These are phyloP conservation scores for Streblospio benedicti DNA, from an alignment of 1,140 invertebrate genomes.

Conservation along the genomic window DNA sequence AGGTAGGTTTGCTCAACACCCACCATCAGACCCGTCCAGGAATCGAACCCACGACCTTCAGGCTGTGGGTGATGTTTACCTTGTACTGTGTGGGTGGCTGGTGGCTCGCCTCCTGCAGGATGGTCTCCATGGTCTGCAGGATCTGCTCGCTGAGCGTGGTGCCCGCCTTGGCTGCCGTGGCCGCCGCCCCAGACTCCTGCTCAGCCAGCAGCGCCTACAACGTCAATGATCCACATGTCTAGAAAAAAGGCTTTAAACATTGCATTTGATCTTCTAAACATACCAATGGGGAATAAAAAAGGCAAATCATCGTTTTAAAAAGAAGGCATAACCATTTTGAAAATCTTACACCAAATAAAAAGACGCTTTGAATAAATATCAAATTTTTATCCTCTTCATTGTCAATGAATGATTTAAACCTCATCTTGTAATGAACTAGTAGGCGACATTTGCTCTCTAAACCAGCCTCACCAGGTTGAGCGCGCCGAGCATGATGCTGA, in stretches of 20 bases:
- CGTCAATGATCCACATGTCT: not conserved
- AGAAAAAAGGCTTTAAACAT: slow-evolving; percentile 1
- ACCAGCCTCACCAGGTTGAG: slow-evolving; percentile 43
- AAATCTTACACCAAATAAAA: too few species aligned
- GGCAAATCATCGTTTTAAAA: too few species aligned
- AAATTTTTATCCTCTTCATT: not conserved
- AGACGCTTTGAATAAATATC: not conserved
- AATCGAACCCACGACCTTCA: too few species aligned
- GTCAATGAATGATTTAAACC: too few species aligned
- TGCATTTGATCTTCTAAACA: too few species aligned
- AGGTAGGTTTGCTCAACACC: too few species aligned
- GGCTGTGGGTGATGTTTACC: slow-evolving; percentile 32
- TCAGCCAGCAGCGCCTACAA: slow-evolving; percentile 40
- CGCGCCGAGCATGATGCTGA: slow-evolving; percentile 47
- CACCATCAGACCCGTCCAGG: too few species aligned
- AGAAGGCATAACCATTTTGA: too few species aligned
- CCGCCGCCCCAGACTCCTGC: slow-evolving; percentile 45
- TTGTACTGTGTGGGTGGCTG: slow-evolving; percentile 53
- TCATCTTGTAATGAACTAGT: too few species aligned
- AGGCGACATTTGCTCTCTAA: too few species aligned
- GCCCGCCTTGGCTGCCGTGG: slow-evolving; percentile 44
- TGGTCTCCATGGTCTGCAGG: slow-evolving; percentile 72
- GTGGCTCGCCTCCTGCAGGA: slow-evolving; percentile 71
- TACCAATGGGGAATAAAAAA: not conserved
- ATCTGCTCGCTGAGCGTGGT: slow-evolving; percentile 69